Base-by-base conservation (phyloP, 2,888 invertebrate genomes). In the Drosophila vallismaia region DNA sequence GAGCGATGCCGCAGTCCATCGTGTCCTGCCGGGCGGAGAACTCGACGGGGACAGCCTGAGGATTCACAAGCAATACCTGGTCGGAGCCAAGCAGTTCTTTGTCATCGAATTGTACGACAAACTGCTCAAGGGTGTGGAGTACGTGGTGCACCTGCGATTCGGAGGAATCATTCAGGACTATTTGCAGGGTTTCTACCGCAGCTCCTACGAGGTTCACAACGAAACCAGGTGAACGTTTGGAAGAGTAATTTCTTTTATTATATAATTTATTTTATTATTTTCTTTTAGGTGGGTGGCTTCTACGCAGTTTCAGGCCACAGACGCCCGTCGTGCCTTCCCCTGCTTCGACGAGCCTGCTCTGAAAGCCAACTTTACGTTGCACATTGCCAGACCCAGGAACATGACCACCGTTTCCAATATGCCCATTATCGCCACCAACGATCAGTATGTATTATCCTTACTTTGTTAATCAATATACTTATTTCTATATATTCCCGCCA, bases 311-410 rank as follows among this genome's bases (percentile, higher is more conserved):
- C 96, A 96, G 89, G 94, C 96, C 2, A 96, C 96, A 52, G 96
- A 96, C 86, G 96, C 96, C 0, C 93, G 96, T 12, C 93, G 95
- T 64, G 96, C 96, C 4, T 97, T 97, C 91, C 97, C 97, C 0
- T 97, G 97, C 91, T 97, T 96, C 92, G 97, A 97, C 90, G 97
- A 97, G 90, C 97, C 97, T 0, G 95, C 95, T 0, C 91, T 96
- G 53, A 97, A 97, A 89, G 97, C 97, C 0, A 93, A 93, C 70
- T 97, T 97, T 86, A 94, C 95, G 74, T 93, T 97, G 82, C 95
- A 94, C 90, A 94, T 97, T 50, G 96, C 95, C 0, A 92, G 96
- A 24, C 94, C 94, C 0, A 90, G 90, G 53, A 94, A 95, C 82
- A 94, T 97, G 95, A 93, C 94, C 29, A 94, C 96, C 0, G 93